Conservation (phyloP, 1,140 invertebrate species). For the Papilio polyxenes region DNA sequence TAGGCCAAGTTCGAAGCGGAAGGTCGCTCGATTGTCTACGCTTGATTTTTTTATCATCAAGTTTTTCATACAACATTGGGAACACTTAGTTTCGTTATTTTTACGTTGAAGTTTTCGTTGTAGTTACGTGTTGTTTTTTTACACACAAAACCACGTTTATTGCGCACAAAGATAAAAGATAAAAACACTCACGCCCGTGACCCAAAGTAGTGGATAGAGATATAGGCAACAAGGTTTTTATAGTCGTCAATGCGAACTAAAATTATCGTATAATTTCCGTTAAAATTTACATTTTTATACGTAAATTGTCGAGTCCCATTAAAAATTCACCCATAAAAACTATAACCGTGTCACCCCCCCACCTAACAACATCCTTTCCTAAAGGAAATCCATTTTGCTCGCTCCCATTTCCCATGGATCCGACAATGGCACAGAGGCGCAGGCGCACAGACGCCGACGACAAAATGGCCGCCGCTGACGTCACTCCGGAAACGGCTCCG, state of each 20-base stretch:
- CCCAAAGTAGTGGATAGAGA: background rate
- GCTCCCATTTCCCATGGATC: constrained; percentile 71
- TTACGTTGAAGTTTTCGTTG: constrained; percentile 38
- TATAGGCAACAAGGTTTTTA: background rate
- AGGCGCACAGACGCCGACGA: constrained; percentile 63
- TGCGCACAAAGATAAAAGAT: constrained; percentile 1
- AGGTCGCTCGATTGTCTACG: constrained; percentile 55
- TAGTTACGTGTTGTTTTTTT: constrained; percentile 36
- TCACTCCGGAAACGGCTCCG: constrained; percentile 78
- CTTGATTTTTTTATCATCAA: constrained; percentile 38
- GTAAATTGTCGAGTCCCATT: background rate
- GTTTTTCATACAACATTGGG: constrained; percentile 36
- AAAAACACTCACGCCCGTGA: constrained; percentile 23
- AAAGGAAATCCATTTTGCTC: constrained; percentile 64
- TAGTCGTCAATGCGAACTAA: background rate
- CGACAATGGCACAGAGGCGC: constrained; percentile 50
- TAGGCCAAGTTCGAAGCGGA: constrained; percentile 56
- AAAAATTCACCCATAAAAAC: constrained; percentile 44
- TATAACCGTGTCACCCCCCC: constrained; percentile 36
- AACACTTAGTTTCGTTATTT: constrained; percentile 39
- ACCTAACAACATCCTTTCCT: constrained; percentile 56
- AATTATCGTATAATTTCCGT: constrained; percentile 8
- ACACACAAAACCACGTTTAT: constrained; percentile 9
- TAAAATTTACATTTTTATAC: constrained; percentile 1
- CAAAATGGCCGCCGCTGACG: constrained; percentile 77